Percentiles rank a stretch among this genome's conserved stretches.
Evolutionary conservation across 2,888 invertebrate species (phyloP).

Genomic region (Himalopsyche kuldschensis): DNA sequence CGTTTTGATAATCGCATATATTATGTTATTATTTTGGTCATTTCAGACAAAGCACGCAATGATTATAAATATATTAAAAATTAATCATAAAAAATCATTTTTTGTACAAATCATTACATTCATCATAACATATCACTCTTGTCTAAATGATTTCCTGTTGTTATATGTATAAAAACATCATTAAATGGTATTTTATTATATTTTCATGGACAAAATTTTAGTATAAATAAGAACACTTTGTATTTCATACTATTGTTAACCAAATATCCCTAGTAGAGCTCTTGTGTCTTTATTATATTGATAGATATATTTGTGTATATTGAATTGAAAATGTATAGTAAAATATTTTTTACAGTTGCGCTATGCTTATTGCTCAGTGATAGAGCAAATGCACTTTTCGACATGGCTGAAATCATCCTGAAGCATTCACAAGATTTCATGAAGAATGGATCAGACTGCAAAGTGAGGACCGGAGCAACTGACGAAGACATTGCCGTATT

Average conservation of each 20-base stretch:
- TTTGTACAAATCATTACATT: background rate
- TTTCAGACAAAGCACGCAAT: background rate
- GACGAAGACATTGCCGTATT: constrained; percentile 56
- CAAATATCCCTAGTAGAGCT: background rate
- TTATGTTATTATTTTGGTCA: no score
- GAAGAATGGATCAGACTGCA: constrained; percentile 44
- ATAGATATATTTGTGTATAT: background rate
- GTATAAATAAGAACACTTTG: background rate
- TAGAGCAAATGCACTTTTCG: background rate
- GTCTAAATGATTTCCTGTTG: background rate
- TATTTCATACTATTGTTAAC: background rate
- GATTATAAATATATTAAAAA: background rate
- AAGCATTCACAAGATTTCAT: constrained; percentile 22
- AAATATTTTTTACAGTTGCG: background rate
- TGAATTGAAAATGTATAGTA: background rate
- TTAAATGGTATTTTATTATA: background rate
- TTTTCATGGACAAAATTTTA: background rate
- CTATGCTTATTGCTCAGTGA: background rate
- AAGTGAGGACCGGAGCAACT: constrained; percentile 53
- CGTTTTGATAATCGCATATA: no score
- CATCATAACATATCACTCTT: background rate
- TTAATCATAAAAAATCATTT: background rate
- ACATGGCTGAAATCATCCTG: constrained; percentile 14
- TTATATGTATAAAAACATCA: background rate
- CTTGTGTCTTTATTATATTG: background rate